Evolutionary conservation across 2,113 vertebrate genomes (phyloP).

Genomic region (Stegastes partitus): DNA sequence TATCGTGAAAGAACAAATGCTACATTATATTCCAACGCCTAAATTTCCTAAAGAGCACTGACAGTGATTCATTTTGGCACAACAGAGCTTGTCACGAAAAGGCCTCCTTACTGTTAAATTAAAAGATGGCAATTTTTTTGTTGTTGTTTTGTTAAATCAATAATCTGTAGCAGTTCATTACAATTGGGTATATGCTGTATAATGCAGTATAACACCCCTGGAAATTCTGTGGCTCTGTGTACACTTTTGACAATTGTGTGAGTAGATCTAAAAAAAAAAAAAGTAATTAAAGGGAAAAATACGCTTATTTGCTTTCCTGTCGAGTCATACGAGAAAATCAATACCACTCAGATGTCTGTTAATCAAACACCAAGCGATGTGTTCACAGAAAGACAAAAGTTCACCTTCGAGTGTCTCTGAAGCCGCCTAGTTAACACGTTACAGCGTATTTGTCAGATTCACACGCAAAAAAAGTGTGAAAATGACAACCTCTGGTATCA

Average conservation of each 20-base stretch:
- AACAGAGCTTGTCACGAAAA: constrained; percentile 38
- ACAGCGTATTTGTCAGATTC: too few relatives aligned
- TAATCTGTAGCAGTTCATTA: constrained; percentile 21
- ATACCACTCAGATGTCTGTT: background rate
- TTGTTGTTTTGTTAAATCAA: constrained; percentile 8
- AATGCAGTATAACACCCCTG: constrained; percentile 7
- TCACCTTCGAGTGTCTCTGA: background rate
- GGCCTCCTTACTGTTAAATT: constrained; percentile 19
- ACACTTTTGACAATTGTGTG: constrained; percentile 58
- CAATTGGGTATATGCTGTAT: constrained; percentile 8
- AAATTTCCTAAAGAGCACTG: constrained; percentile 46
- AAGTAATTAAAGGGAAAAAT: background rate
- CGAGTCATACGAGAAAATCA: background rate
- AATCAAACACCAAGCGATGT: background rate
- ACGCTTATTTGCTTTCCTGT: constrained; percentile 7
- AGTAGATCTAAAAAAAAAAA: constrained; percentile 8
- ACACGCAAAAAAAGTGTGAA: too few relatives aligned
- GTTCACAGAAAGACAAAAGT: too few relatives aligned
- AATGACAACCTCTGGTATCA: background rate
- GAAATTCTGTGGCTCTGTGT: constrained; percentile 18
- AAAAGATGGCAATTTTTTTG: constrained; percentile 1
- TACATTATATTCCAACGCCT: constrained; percentile 41
- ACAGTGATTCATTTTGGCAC: constrained; percentile 47
- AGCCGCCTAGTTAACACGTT: background rate
- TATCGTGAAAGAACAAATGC: constrained; percentile 40